Base-by-base conservation (phyloP, 2,113 vertebrate genomes). In the Pimephales promelas region DNA sequence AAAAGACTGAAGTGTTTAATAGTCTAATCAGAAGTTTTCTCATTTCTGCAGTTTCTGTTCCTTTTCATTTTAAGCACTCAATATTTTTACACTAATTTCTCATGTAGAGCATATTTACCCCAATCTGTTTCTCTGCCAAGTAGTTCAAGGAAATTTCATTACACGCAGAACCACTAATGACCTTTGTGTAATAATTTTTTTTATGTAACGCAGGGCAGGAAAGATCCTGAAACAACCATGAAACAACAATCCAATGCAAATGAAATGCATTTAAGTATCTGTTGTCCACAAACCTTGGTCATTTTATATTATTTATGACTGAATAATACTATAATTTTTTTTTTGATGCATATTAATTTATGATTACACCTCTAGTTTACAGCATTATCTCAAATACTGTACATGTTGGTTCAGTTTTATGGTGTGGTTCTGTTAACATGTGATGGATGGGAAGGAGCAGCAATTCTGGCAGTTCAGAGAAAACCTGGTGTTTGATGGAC, bases 311-410 rank as follows among this genome's bases (percentile, higher is more conserved):
- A 66, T 36, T 20, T 36, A 36, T n/a, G 22, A 5, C 20, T 43
- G 22, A 43, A n/a, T 45, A 3, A 24, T 45, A 8, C 11, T 43
- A 45, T 24, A 72, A 78, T 26, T 4, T 0, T 10, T 61, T 0
- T 18, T 28, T 28, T 20, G 8, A n/a, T 76, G 68, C 40, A 14
- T 43, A 31, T 5, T 28, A 66, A 18, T 78, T n/a, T 59, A 5
- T 59, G 18, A 52, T 78, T 43, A 26, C 6, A 43, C 36, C 3
- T 8, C 34, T 34, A 20, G 56, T 7, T 18, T 18, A 7, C 22
- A 49, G 56, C 75, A 84, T 86, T 82, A 86, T 78, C 59, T 34
- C 4, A 75, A 59, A 79, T 74, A n/a, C n/a, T n/a, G n/a, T n/a
- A 82, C 52, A 75, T 74, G 83, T 86, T 79, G 45, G 18, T 66